Evolutionary conservation across 2,113 vertebrate genomes (phyloP), one percentile per base, ranked within the genome.

Genomic region (Sterna hirundo): DNA sequence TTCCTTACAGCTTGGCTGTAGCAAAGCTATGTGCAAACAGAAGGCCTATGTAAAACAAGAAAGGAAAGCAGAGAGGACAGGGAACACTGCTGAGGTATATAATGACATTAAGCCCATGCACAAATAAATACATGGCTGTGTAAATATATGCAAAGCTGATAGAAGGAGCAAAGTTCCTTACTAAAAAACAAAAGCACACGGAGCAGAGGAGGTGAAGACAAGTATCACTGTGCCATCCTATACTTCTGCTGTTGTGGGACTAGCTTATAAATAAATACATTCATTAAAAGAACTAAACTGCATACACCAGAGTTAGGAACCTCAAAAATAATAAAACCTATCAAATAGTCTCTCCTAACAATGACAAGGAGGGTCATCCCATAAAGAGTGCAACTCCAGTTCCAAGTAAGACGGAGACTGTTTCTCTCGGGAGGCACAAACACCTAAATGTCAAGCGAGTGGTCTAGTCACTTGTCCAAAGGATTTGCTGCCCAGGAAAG

Each of bases 1-100:
- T 2, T 66, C 60, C 72, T 94, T 85, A 64, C 74, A 86, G 68
- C 44, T 62, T 36, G n/a, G 70, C 85, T 30, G 20, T 77, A 89
- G 65, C 75, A 95, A 97, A 93, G 54, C 57, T 86, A 74, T 30
- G 64, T 66, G 90, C 83, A 94, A 79, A 97, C 85, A 42, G 49
- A 91, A 88, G 93, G 32, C 40, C 49, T 5, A 4, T 7, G 51
- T 74, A 55, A 69, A 66, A 76, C 32, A 91, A 29, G 38, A 60
- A 91, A 71, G 32, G 34, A 92, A 94, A 94, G 57, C 30, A 2
- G 32, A 71, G 62, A 76, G 78, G 32, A 85, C 32, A 77, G 17
- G 46, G 32, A 88, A 83, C 5, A 13, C 40, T 66, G 32, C 15
- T 29, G 30, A 65, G 46, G 32, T 54, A 18, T 62, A 51, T 47